These are phyloP conservation scores for Brachyopa scutellaris DNA, from an alignment of 2,888 invertebrate genomes.

Conservation along the genomic window DNA sequence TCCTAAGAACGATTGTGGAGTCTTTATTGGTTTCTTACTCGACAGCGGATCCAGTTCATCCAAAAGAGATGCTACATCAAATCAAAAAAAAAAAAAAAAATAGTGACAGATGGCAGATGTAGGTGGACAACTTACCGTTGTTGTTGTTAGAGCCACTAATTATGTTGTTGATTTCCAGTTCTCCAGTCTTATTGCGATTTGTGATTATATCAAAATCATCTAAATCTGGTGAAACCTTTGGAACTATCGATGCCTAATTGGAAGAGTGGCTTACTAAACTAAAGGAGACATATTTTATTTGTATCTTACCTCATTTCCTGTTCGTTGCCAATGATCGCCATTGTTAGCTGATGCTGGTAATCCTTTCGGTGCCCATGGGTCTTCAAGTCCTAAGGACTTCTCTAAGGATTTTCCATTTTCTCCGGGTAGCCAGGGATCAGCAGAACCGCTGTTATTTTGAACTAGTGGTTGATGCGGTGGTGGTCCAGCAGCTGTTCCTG, in stretches of 20 bases:
- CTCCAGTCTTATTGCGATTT: constrained; percentile 85
- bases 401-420: constrained; percentile 73
- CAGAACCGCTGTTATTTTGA: constrained; percentile 71
- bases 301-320: constrained; percentile 78
- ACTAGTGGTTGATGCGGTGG: constrained; percentile 72
- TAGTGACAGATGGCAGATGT: too few species aligned
- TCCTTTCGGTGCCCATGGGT: constrained; percentile 80
- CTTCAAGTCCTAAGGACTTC: constrained; percentile 74
- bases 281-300: not conserved
- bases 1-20: constrained; percentile 97
- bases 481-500: constrained; percentile 72
- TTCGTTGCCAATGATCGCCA: constrained; percentile 86
- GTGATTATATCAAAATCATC: constrained; percentile 94
- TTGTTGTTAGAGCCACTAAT: constrained; percentile 80
- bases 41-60: constrained; percentile 82
- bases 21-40: constrained; percentile 84
- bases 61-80: constrained; percentile 78
- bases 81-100: too few species aligned
- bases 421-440: constrained; percentile 79
- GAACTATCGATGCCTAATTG: constrained; percentile 28
- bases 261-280: not conserved
- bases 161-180: constrained; percentile 75
- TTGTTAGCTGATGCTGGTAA: constrained; percentile 76
- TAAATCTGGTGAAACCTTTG: constrained; percentile 85
- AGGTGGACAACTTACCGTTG: too few species aligned